phyloP scores from a whole-genome alignment of 1,140 invertebrate genomes.

The Macrosteles quadrilineatus region DNA sequence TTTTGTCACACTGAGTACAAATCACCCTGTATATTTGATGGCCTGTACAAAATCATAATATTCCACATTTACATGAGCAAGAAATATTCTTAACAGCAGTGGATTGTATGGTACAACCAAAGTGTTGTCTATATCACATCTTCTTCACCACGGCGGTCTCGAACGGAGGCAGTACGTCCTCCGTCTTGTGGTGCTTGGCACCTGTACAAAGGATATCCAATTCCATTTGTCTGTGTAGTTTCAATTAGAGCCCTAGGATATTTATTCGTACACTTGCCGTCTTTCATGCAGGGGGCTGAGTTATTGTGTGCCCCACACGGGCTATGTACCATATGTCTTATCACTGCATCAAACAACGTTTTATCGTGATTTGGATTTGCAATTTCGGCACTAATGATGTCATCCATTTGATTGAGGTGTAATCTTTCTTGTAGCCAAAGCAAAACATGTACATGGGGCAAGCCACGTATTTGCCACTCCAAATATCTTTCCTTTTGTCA shows the following conservation, averaged over 20 bases:
- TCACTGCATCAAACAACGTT: no score
- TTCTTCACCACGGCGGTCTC: not conserved
- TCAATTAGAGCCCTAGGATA: not conserved
- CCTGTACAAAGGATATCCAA: not conserved
- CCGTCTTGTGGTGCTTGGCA: constrained; percentile 10
- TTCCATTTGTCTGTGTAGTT: not conserved
- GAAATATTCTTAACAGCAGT: not conserved
- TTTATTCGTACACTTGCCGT: not conserved
- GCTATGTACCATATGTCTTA: not conserved
- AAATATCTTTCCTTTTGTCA: no score
- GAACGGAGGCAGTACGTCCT: not conserved
- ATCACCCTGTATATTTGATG: no score
- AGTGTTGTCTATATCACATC: not conserved
- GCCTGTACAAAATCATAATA: no score
- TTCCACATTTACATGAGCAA: no score
- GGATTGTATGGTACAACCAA: not conserved
- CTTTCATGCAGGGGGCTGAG: not conserved
- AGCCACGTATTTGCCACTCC: no score
- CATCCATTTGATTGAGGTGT: no score
- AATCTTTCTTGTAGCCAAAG: no score
- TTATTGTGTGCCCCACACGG: not conserved
- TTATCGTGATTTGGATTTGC: no score
- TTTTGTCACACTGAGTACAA: no score
- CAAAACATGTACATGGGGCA: no score
- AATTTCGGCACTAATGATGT: no score